Evolutionary conservation across 2,888 invertebrate species (phyloP), one percentile per base, ranked within the genome.

Genomic region (Ichneumoninae sp.): DNA sequence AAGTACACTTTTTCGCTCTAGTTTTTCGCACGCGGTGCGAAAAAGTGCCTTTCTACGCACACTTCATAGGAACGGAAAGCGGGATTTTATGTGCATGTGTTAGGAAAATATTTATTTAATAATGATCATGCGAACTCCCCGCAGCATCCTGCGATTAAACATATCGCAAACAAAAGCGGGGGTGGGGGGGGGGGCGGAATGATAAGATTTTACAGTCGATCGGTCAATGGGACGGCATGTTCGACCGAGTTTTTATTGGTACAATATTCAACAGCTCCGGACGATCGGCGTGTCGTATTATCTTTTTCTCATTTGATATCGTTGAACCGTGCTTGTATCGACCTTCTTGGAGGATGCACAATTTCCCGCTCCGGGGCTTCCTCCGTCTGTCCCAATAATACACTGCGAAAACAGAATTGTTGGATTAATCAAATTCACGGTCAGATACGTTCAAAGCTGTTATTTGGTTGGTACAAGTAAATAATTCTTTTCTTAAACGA

Each of bases 311-410:
- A 7, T 30, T 7, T n/a, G 19, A 3, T 60, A 13, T 60, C 57
- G 57, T 26, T 60, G 13, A 26, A 60, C 26, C 57, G 57, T 26
- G 22, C 57, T 0, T 30, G 26, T 26, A 26, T 26, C 26, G 26
- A 26, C 26, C 26, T 26, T 26, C 26, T 26, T 1, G 26, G 26
- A 26, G 26, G 26, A 26, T 26, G 57, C 26, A 26, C 57, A 60
- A n/a, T 60, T 60, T 26, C 57, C 1, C 57, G 30, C 0, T 26
- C 30, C 13, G 13, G 3, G 22, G 57, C 8, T 60, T 30, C 26
- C 57, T 13, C 22, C 47, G 63, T 57, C 36, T 33, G 33, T 40
- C 22, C n/a, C 69, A 75, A 50, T 57, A n/a, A 52, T 26, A 2
- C 1, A 26, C 26, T 26, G 26, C 0, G 26, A 26, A 26, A 26